A percentile compares a stretch with the other conserved stretches of the same genome.
Evolutionary conservation across 2,113 vertebrate genomes (phyloP).

Genomic region (Ariopsis seemanni): DNA sequence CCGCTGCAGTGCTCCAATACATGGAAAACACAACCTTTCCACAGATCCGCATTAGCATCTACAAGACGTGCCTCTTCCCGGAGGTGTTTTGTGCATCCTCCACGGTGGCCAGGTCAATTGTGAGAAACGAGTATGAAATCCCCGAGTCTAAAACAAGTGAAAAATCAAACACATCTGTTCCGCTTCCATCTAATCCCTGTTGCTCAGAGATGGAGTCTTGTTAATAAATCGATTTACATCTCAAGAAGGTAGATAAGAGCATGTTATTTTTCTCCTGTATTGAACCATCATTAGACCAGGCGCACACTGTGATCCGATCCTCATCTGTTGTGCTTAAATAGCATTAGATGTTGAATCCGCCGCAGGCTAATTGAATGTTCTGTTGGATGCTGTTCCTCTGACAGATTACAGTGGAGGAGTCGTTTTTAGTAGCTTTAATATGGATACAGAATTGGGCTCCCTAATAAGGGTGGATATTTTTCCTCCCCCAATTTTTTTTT

Average conservation of each 20-base stretch:
- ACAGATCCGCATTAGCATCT: neutral
- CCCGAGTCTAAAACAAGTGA: constrained; percentile 34
- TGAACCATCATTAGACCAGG: constrained; percentile 52
- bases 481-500: neutral
- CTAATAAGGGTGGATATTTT: constrained; percentile 34
- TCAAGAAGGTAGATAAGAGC: constrained; percentile 57
- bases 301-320: constrained; percentile 49
- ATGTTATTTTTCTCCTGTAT: constrained; percentile 56
- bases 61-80: constrained; percentile 24
- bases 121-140: constrained; percentile 36
- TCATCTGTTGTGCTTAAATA: constrained; percentile 57
- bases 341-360: constrained; percentile 54
- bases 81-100: constrained; percentile 16
- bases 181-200: constrained; percentile 36
- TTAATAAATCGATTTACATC: constrained; percentile 61
- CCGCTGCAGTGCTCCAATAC: neutral
- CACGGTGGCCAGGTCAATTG: constrained; percentile 26
- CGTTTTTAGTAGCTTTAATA: constrained; percentile 57
- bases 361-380: constrained; percentile 57
- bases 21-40: neutral
- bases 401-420: constrained; percentile 51
- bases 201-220: constrained; percentile 44
- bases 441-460: constrained; percentile 46
- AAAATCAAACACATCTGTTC: constrained; percentile 44
- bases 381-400: constrained; percentile 48